Base-by-base conservation (phyloP, 23 tunicate genomes). In the Halocynthia roretzi region DNA sequence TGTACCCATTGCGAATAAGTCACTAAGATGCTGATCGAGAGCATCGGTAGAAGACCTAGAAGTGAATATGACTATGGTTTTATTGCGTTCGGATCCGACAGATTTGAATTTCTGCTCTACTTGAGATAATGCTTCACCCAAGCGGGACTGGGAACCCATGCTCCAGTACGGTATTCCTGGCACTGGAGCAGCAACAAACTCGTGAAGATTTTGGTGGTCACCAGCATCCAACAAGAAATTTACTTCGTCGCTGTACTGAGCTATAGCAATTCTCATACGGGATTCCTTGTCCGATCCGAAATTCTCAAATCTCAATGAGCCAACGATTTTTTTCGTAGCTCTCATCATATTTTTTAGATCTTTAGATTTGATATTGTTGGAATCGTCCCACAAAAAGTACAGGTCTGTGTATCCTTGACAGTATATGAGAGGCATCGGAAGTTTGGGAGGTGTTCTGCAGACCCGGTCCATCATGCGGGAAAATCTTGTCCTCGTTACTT, bases 341-440 rank as follows among this genome's bases (percentile, higher is more conserved):
- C 80, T 74, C 20, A 76, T 21, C 76, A 80, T 52, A 44, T 81
- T 75, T 7, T 50, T 15, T n/a, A 67, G 4, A 51, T 80, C 85
- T 10, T 23, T 50, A 11, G 40, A 54, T 8, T 73, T 6, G 10
- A 70, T 21, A 8, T 67, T 21, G 8, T 52, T 50, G 6, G 85
- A 61, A 10, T 67, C 49, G 57, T 86, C 91, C 78, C 68, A 74
- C 65, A 86, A 17, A 56, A 86, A 80, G 50, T 18, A 73, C 2
- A 86, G 22, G 50, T 86, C 91, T 12, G 78, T 75, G 10, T 71
- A 6, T 7, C 71, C 70, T 7, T 23, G 62, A 68, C 91, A 86
- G 81, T 72, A 62, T 14, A 66, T 55, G 9, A 52, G 57, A 7
- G 72, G 67, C 15, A 81, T 21, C 15, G 81, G 77, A 48, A 81